Base-by-base conservation (phyloP, 2,888 invertebrate species). In the Latrodectus hesperus region DNA sequence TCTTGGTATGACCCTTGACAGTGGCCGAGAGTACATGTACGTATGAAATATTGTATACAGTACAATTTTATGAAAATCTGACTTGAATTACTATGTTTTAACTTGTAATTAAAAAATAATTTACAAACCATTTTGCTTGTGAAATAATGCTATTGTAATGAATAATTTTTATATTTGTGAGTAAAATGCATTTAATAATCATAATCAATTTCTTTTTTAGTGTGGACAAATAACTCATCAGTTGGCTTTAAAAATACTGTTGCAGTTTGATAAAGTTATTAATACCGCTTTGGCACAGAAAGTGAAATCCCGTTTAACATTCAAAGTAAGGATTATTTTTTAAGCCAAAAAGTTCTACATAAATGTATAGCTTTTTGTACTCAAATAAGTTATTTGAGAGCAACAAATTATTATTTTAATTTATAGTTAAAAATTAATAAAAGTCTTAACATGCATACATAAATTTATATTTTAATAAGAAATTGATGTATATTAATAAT, bases 251-350 rank as follows among this genome's bases (percentile, higher is more conserved):
- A 98, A 97, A 93, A 98, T 99, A 64, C 93, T 99, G 88, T 93
- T 98, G 80, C 98, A 98, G 92, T 99, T 99, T 93, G 99, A 99
- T 92, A 98, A 97, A 93, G 96, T 97, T 84, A 98, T 99, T 91
- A 99, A 99, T 93, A 96, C 95, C 91, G 98, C 98, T 11, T 93
- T 99, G 82, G 96, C 98, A 60, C 96, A 91, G 55, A 91, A 93
- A 89, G 98, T 99, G 1, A 98, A 97, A 93, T 97, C 98, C 81
- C 95, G 98, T 91, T 94, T 99, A 89, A 96, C 96, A 74, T 99
- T 99, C 92, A 99, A 98, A 94, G 95, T 95, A 92, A 90, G 89
- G 83, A 51, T 17, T 16, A 52, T 38, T 38, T 38, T 38, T 38
- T 38, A 38, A 6, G 2, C 0, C 6, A 22, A 22, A 22, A 22